Percentiles rank a stretch among this genome's conserved stretches.
phyloP scores from a whole-genome alignment of 30 jellyfish, hydroid and myxozoan species.

The Catostylus mosaicus region DNA sequence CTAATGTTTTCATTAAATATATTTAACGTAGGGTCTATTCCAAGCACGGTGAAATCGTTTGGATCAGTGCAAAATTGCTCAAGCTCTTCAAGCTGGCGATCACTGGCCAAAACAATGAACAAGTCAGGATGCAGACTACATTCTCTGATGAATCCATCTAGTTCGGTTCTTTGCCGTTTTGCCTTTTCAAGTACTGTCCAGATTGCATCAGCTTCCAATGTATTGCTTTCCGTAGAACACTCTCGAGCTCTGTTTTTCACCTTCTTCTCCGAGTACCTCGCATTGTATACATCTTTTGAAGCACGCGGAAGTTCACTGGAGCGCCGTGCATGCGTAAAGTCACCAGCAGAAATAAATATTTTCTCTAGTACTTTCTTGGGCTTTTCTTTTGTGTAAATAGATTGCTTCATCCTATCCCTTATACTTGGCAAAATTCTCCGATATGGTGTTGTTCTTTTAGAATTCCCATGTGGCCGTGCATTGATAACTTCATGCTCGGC shows the following conservation, averaged over 20 bases:
- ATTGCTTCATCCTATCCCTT: constrained; percentile 13
- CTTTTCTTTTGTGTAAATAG: no score
- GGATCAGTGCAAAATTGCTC: constrained; percentile 13
- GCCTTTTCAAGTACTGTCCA: no score
- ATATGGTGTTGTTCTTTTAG: not conserved
- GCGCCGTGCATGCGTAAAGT: constrained; percentile 50
- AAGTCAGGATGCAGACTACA: constrained; percentile 67
- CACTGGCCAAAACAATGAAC: constrained; percentile 19
- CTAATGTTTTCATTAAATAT: constrained; percentile 44
- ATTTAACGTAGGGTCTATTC: constrained; percentile 65
- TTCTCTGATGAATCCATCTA: constrained; percentile 51
- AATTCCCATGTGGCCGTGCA: not conserved
- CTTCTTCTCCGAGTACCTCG: constrained; percentile 8
- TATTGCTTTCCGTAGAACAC: constrained; percentile 35
- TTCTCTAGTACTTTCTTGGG: constrained; percentile 36
- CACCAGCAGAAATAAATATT: constrained; percentile 48
- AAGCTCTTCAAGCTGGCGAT: constrained; percentile 49
- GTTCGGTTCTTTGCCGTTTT: not conserved
- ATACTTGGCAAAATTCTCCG: not conserved
- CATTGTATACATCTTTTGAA: constrained; percentile 26
- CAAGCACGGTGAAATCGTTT: constrained; percentile 19
- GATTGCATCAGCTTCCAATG: constrained; percentile 15
- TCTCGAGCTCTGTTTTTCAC: constrained; percentile 22
- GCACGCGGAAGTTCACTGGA: constrained; percentile 38
- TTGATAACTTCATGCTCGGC: constrained; percentile 33